phyloP scores from a whole-genome alignment of 2,888 invertebrate genomes.

The Conchocele bisecta region DNA sequence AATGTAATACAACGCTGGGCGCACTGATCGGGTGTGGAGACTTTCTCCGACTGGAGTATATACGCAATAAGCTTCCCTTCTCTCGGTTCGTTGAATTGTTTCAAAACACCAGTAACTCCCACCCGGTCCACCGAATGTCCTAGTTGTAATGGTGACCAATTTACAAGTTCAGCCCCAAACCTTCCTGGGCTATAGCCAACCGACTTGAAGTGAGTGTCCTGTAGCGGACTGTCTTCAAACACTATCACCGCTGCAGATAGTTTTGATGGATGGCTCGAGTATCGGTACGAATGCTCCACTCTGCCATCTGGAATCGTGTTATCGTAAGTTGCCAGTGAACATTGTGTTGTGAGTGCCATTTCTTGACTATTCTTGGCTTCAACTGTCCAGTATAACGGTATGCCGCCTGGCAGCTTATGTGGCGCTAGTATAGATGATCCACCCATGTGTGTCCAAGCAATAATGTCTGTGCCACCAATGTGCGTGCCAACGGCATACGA shows the following conservation, averaged over 20 bases:
- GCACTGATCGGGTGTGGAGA: slow-evolving; percentile 47
- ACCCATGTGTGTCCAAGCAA: slow-evolving; percentile 63
- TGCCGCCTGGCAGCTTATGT: slow-evolving; percentile 56
- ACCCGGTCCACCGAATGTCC: slow-evolving; percentile 39
- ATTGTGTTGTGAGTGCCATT: slow-evolving; percentile 51
- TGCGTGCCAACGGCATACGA: slow-evolving; percentile 65
- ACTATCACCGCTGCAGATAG: slow-evolving; percentile 63
- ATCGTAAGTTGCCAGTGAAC: slow-evolving; percentile 68
- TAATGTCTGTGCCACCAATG: slow-evolving; percentile 59
- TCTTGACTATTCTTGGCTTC: slow-evolving; percentile 70
- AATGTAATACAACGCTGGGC: slow-evolving; percentile 57
- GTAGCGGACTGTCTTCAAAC: slow-evolving; percentile 69
- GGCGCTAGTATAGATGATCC: slow-evolving; percentile 58
- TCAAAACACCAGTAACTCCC: slow-evolving; percentile 33
- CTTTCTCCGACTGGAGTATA: slow-evolving; percentile 42
- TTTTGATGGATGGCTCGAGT: slow-evolving; percentile 66
- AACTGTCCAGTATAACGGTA: slow-evolving; percentile 70
- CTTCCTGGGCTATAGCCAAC: slow-evolving; percentile 66
- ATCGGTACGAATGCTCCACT: slow-evolving; percentile 64
- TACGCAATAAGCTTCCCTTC: slow-evolving; percentile 61
- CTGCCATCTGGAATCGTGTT: slow-evolving; percentile 70
- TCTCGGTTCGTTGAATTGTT: slow-evolving; percentile 56
- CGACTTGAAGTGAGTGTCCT: slow-evolving; percentile 44
- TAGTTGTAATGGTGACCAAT: slow-evolving; percentile 52
- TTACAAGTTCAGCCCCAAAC: slow-evolving; percentile 59